phyloP scores from a whole-genome alignment of 2,888 invertebrate genomes.

The Lissonota sp. region DNA sequence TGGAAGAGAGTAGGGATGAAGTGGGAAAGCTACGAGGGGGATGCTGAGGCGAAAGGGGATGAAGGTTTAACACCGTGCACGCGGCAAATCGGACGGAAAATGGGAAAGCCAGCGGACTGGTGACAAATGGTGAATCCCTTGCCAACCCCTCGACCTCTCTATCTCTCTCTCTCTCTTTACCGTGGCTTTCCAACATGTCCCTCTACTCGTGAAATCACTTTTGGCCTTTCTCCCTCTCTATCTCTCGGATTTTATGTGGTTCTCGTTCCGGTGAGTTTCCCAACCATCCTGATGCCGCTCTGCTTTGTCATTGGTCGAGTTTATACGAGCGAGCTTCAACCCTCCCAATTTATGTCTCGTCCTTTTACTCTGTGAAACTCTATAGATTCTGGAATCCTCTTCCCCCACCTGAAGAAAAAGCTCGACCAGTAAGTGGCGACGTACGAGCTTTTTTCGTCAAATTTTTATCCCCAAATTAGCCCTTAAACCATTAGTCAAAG shows the following conservation, averaged over 20 bases:
- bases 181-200: conserved; percentile 39
- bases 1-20: conserved; percentile 55
- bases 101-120: conserved; percentile 82
- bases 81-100: conserved; percentile 83
- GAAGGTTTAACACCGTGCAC: conserved; percentile 73
- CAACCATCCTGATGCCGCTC: conserved; percentile 1
- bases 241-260: conserved; percentile 39
- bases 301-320: conserved; percentile 62
- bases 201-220: conserved; percentile 55
- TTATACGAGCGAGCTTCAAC: conserved; percentile 40
- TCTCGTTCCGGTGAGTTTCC: conserved; percentile 31
- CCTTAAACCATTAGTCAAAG: no score
- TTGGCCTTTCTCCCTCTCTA: conserved; percentile 34
- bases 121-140: conserved; percentile 82
- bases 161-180: conserved; percentile 9
- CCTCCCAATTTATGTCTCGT: conserved; percentile 44
- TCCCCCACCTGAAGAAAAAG: neutral
- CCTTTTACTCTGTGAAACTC: conserved; percentile 9
- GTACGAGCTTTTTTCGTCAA: conserved; percentile 12
- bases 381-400: conserved; percentile 23
- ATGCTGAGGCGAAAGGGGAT: conserved; percentile 50
- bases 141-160: conserved; percentile 27
- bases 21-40: conserved; percentile 66
- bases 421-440: conserved; percentile 22
- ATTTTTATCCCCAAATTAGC: neutral